phyloP scores from a whole-genome alignment of 2,113 vertebrate genomes.

The Thalassarche chlororhynchos region DNA sequence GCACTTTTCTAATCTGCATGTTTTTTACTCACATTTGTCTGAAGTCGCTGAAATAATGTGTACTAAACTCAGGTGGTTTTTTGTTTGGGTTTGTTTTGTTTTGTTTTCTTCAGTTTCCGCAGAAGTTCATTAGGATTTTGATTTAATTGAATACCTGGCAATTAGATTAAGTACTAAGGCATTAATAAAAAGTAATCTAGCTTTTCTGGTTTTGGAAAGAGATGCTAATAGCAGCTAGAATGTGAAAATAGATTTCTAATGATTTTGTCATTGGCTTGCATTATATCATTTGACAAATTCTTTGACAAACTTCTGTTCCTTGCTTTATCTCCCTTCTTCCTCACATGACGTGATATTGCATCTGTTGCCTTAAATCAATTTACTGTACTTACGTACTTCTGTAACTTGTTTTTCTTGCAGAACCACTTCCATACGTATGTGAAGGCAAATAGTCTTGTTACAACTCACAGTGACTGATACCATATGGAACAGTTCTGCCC shows the following conservation, averaged over 20 bases:
- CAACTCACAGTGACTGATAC: not conserved
- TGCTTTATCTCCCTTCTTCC: not conserved
- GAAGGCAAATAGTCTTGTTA: not conserved
- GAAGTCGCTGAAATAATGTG: not conserved
- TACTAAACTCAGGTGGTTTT: not conserved
- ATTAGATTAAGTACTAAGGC: too few relatives aligned
- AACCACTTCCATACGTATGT: not conserved
- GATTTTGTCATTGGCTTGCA: not conserved
- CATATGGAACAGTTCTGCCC: not conserved
- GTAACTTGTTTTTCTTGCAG: not conserved
- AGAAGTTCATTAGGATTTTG: not conserved
- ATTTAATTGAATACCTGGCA: not conserved
- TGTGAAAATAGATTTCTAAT: not conserved
- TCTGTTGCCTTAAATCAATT: not conserved
- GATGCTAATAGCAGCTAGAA: not conserved
- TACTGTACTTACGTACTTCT: rapidly evolving
- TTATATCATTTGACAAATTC: not conserved
- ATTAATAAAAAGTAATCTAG: too few relatives aligned
- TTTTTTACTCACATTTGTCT: not conserved
- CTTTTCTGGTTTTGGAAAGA: not conserved
- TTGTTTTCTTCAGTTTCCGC: not conserved
- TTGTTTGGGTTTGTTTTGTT: not conserved
- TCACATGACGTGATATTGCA: not conserved
- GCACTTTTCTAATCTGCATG: not conserved
- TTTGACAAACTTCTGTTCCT: not conserved